Percentiles rank a stretch among this genome's conserved stretches.
phyloP scores from a whole-genome alignment of 2,888 invertebrate species.

The Incurvaria masculella region DNA sequence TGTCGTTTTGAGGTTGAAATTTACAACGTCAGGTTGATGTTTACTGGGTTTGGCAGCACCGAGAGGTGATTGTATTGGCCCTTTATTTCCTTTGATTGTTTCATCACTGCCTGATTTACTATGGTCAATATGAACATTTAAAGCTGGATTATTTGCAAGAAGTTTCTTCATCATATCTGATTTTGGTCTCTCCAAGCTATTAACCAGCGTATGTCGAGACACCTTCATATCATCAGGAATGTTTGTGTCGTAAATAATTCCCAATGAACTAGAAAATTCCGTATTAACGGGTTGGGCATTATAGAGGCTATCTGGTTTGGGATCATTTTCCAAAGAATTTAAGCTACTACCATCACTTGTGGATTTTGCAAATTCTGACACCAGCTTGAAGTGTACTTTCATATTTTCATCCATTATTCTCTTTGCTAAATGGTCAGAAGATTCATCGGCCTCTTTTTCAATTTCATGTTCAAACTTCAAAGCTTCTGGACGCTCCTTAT shows the following conservation, averaged over 20 bases:
- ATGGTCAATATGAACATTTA: slow-evolving; percentile 46
- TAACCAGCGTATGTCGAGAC: slow-evolving; percentile 56
- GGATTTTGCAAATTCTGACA: slow-evolving; percentile 48
- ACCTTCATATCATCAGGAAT: slow-evolving; percentile 64
- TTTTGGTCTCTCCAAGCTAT: slow-evolving; percentile 61
- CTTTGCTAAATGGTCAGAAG: slow-evolving; percentile 44
- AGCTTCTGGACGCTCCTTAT: slow-evolving; percentile 25
- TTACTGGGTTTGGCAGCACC: slow-evolving; percentile 41
- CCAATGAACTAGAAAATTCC: slow-evolving; percentile 44
- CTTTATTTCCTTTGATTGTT: slow-evolving; percentile 32
- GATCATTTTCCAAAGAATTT: slow-evolving; percentile 41
- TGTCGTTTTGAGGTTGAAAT: slow-evolving; percentile 42
- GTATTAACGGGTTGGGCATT: slow-evolving; percentile 26
- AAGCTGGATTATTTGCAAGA: slow-evolving; percentile 49
- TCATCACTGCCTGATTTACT: slow-evolving; percentile 27
- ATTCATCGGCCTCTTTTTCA: slow-evolving; percentile 35
- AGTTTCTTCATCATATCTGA: slow-evolving; percentile 60
- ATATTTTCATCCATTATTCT: slow-evolving; percentile 50
- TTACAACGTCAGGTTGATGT: slow-evolving; percentile 51
- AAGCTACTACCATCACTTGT: slow-evolving; percentile 46
- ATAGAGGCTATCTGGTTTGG: slow-evolving; percentile 20
- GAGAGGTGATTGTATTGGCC: slow-evolving; percentile 27
- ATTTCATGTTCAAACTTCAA: slow-evolving; percentile 18
- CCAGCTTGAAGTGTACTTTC: slow-evolving; percentile 47
- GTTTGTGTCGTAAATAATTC: slow-evolving; percentile 55